These are phyloP conservation scores for Nautilus pompilius DNA, from an alignment of 1,140 invertebrate species.

Conservation along the genomic window DNA sequence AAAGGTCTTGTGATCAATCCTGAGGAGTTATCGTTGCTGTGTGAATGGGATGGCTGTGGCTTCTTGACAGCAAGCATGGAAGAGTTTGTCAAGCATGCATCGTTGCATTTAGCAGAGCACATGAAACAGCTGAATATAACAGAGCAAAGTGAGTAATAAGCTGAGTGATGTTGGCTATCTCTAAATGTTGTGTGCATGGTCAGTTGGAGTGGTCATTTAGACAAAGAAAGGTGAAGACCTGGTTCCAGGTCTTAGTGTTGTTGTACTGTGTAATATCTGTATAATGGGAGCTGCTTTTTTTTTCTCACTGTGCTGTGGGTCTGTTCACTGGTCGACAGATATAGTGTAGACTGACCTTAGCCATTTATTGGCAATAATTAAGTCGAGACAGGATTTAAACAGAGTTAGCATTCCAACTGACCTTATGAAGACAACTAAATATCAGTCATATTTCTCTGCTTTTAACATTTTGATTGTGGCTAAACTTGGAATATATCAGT, in stretches of 20 bases:
- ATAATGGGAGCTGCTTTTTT: no score
- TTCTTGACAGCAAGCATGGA: conserved; percentile 21
- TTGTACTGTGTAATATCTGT: neutral
- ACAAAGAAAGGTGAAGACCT: neutral
- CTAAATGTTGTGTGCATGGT: neutral
- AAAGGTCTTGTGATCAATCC: conserved; percentile 8
- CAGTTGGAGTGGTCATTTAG: neutral
- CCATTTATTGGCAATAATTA: no score
- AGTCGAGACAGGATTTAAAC: no score
- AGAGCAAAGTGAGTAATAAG: neutral
- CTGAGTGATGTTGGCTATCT: neutral
- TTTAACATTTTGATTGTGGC: no score
- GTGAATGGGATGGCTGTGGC: conserved; percentile 27
- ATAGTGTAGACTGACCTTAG: no score
- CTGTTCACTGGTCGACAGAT: no score
- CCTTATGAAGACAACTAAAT: no score
- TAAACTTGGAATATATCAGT: no score
- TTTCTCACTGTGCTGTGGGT: no score
- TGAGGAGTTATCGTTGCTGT: conserved; percentile 12
- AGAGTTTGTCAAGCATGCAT: conserved; percentile 26
- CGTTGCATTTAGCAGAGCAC: conserved; percentile 17
- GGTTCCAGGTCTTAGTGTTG: neutral
- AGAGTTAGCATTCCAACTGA: no score
- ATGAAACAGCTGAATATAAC: neutral
- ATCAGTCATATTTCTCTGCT: no score